A percentile compares a stretch with the other conserved stretches of the same genome.
phyloP scores from a whole-genome alignment of 2,888 invertebrate genomes.

The Amorpha juglandis region DNA sequence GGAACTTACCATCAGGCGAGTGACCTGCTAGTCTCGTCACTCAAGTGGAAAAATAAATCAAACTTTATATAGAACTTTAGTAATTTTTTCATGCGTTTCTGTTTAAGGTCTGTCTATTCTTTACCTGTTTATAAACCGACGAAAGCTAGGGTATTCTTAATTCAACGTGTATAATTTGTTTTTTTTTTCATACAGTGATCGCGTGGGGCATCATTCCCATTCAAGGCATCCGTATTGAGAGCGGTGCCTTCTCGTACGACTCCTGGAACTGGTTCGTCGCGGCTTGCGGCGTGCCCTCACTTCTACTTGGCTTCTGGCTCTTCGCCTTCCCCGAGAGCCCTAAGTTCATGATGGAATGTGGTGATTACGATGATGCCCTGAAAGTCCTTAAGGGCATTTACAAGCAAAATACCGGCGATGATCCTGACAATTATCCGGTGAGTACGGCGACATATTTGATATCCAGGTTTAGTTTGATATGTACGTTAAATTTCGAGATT shows the following conservation, averaged over 20 bases:
- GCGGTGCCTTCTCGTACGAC: slow-evolving; percentile 86
- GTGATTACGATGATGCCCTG: slow-evolving; percentile 90
- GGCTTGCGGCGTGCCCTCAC: slow-evolving; percentile 88
- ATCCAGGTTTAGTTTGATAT: too few species aligned
- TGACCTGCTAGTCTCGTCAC: too few species aligned
- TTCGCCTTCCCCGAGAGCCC: slow-evolving; percentile 92
- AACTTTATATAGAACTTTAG: too few species aligned
- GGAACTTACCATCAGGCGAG: too few species aligned
- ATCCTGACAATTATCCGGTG: slow-evolving; percentile 89
- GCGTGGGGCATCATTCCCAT: slow-evolving; percentile 92
- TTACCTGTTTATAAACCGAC: too few species aligned
- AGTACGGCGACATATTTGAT: slow-evolving; percentile 50
- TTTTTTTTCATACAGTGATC: slow-evolving; percentile 80
- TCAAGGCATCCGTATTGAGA: slow-evolving; percentile 84
- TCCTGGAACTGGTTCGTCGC: slow-evolving; percentile 93
- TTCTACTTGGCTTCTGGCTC: slow-evolving; percentile 88
- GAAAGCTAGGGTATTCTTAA: too few species aligned
- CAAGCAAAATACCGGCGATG: slow-evolving; percentile 88
- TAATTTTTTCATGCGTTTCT: too few species aligned
- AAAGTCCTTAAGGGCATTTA: slow-evolving; percentile 88
- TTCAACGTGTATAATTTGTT: neutral
- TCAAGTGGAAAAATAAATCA: too few species aligned
- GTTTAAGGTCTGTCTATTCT: too few species aligned
- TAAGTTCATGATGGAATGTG: slow-evolving; percentile 91
- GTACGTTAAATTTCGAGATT: too few species aligned